phyloP scores from a whole-genome alignment of 2,797 vertebrate genomes.

The Sebastes iracundus region DNA sequence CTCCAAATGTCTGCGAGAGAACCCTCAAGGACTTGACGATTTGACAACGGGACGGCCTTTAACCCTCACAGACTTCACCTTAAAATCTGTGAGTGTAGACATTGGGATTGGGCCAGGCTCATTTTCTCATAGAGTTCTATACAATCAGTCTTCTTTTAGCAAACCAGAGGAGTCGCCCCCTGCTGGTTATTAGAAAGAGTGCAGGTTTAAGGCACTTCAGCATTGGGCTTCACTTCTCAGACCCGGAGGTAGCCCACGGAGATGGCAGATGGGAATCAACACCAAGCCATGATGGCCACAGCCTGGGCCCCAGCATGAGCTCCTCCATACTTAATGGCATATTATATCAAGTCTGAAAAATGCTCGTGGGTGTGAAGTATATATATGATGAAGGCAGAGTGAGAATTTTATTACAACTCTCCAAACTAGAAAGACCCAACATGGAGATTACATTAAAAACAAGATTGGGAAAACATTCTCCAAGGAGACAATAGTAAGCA shows the following conservation, averaged over 20 bases:
- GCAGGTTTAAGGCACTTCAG: too few relatives aligned
- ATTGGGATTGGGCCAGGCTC: too few relatives aligned
- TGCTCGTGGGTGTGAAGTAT: constrained; percentile 16
- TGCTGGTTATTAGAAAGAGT: too few relatives aligned
- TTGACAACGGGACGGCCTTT: too few relatives aligned
- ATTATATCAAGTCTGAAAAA: constrained; percentile 21
- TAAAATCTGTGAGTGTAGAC: too few relatives aligned
- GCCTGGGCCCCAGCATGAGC: constrained; percentile 50
- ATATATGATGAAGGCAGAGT: background rate
- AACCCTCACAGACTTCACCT: too few relatives aligned
- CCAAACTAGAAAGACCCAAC: background rate
- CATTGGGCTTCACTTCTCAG: background rate
- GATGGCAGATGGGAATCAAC: constrained; percentile 57
- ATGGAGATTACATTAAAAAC: background rate
- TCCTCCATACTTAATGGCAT: constrained; percentile 28
- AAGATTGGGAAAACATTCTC: background rate
- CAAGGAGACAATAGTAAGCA: background rate
- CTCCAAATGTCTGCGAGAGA: too few relatives aligned
- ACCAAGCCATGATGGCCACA: constrained; percentile 44
- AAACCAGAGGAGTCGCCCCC: too few relatives aligned
- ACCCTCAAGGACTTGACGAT: too few relatives aligned
- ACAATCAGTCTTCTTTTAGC: too few relatives aligned
- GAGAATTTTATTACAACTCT: background rate
- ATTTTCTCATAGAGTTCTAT: too few relatives aligned
- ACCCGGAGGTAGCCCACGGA: background rate